These are phyloP conservation scores for Hippoglossus stenolepis DNA, from an alignment of 2,113 vertebrate genomes.

Conservation along the genomic window DNA sequence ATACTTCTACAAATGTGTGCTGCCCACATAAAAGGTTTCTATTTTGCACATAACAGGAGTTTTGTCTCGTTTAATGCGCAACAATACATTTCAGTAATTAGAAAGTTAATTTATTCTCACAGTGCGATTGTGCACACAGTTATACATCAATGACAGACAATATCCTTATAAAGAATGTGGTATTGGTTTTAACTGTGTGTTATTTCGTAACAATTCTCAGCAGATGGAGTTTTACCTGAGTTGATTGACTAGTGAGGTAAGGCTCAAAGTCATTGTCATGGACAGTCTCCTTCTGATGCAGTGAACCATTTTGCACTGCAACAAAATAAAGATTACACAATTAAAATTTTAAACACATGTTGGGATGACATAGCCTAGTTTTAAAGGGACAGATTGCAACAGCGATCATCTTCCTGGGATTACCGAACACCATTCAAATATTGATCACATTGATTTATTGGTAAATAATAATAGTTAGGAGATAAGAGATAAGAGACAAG, in stretches of 20 bases:
- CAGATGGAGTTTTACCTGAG: conserved; percentile 84
- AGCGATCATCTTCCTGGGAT: no score
- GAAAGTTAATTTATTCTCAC: background rate
- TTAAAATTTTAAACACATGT: conserved; percentile 5
- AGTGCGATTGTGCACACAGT: background rate
- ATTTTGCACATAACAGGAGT: background rate
- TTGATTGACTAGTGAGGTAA: conserved; percentile 94
- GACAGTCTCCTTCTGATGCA: conserved; percentile 94
- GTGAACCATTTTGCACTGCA: conserved; percentile 96
- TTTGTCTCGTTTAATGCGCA: background rate
- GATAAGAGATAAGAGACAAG: no score
- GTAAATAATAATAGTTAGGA: no score
- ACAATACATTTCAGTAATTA: background rate
- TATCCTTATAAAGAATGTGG: background rate
- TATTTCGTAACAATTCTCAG: background rate
- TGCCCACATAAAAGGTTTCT: background rate
- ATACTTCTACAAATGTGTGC: background rate
- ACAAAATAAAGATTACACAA: conserved; percentile 62
- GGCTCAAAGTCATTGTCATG: conserved; percentile 96
- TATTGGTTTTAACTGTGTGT: background rate
- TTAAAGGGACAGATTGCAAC: no score
- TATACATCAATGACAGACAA: background rate
- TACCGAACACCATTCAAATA: no score
- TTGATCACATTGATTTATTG: no score
- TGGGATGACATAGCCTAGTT: no score